Percentiles rank a stretch among this genome's conserved stretches.
Evolutionary conservation across 1,140 invertebrate species (phyloP).

Genomic region (Solenopsis invicta): DNA sequence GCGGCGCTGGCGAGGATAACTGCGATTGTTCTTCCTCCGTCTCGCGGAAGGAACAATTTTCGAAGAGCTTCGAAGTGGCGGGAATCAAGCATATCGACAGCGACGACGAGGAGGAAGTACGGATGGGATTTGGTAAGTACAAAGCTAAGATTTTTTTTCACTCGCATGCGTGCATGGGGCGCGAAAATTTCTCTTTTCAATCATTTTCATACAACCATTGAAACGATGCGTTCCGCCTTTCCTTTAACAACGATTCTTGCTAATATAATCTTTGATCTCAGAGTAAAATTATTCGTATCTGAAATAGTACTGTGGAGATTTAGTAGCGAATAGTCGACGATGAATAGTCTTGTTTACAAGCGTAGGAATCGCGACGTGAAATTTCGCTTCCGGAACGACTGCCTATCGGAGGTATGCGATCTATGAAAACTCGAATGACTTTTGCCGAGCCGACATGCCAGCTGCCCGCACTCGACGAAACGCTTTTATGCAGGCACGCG

Average conservation of each 20-base stretch:
- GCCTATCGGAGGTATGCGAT: background rate
- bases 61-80: conserved; percentile 89
- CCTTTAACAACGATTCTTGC: background rate
- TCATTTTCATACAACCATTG: background rate
- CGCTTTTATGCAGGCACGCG: conserved; percentile 46
- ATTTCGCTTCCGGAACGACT: conserved; percentile 16
- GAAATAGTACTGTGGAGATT: background rate
- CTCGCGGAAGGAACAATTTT: conserved; percentile 80
- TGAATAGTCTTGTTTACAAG: background rate
- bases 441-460: conserved; percentile 18
- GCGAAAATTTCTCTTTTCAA: too few relatives aligned
- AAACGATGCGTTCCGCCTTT: background rate
- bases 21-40: conserved; percentile 73
- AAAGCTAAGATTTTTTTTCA: background rate
- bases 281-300: background rate
- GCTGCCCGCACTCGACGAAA: conserved; percentile 31
- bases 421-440: conserved; percentile 38
- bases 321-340: background rate
- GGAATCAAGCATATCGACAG: conserved; percentile 92
- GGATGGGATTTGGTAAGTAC: conserved; percentile 86
- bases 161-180: too few relatives aligned
- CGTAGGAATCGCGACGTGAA: conserved; percentile 1
- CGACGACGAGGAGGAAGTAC: conserved; percentile 89
- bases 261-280: background rate
- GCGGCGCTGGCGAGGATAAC: conserved; percentile 74